phyloP scores from a whole-genome alignment of 1,140 invertebrate species.

The Scaptomyza graminum region DNA sequence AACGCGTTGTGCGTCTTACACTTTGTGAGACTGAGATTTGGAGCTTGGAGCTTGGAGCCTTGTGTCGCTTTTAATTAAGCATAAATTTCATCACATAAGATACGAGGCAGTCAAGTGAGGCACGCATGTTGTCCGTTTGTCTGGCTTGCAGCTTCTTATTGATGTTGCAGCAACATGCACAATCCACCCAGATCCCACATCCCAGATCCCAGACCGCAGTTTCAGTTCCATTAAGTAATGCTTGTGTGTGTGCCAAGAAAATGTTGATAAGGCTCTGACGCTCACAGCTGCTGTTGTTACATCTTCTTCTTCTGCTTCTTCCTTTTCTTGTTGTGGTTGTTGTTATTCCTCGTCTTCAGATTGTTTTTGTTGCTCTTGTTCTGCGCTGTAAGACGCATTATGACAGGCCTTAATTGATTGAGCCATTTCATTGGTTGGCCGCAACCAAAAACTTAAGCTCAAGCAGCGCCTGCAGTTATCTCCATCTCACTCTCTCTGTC shows the following conservation, averaged over 20 bases:
- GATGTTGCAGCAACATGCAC: conserved; percentile 74
- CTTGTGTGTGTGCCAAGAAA: not conserved
- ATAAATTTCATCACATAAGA: conserved; percentile 83
- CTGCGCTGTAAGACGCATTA: conserved; percentile 50
- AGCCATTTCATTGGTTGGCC: conserved; percentile 64
- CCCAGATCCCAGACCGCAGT: not conserved
- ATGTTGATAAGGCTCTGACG: conserved; percentile 11
- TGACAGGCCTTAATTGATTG: conserved; percentile 77
- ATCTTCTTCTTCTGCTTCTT: not conserved
- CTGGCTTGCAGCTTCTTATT: conserved; percentile 47
- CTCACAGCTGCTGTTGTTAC: conserved; percentile 10
- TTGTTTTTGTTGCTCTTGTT: not conserved
- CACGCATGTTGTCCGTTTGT: conserved; percentile 53
- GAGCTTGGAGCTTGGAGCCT: conserved; percentile 21
- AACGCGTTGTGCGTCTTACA: conserved; percentile 14
- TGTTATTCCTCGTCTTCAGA: too few species aligned
- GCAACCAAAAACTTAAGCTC: conserved; percentile 41
- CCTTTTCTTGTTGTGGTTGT: not conserved
- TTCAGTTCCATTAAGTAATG: not conserved
- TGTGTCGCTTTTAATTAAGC: conserved; percentile 83
- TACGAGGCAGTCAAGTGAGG: conserved; percentile 58
- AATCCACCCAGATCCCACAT: conserved; percentile 1
- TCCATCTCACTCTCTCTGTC: not conserved
- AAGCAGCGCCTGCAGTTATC: not conserved
- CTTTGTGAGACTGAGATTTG: too few species aligned